phyloP scores from a whole-genome alignment of 2,888 invertebrate species.

The Rambutsinella grinnellia region DNA sequence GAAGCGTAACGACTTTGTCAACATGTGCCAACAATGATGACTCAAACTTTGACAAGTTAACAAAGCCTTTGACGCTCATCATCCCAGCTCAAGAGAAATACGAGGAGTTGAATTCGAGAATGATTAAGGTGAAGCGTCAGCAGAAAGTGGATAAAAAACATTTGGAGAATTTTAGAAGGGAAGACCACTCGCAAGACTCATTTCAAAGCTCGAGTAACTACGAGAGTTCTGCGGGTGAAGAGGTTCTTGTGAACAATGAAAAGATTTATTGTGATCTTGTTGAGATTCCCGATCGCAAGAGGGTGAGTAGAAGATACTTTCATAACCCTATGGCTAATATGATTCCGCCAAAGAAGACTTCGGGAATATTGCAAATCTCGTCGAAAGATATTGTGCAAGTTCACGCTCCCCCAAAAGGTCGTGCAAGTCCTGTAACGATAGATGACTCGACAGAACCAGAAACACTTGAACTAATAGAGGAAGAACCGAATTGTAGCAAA shows the following conservation, averaged over 20 bases:
- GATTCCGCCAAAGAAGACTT: conserved; percentile 7
- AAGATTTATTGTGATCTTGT: no score
- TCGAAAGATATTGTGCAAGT: conserved; percentile 35
- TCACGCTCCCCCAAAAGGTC: conserved; percentile 27
- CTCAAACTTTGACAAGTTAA: conserved; percentile 16
- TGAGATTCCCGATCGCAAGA: no score
- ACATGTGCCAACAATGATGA: conserved; percentile 22
- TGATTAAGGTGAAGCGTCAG: conserved; percentile 15
- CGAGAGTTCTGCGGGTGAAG: conserved; percentile 55
- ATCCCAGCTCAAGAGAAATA: conserved; percentile 54
- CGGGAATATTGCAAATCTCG: conserved; percentile 36
- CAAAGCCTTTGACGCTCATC: conserved; percentile 58
- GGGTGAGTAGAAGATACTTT: conserved; percentile 13
- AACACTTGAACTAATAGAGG: conserved; percentile 20
- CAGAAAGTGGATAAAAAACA: not conserved
- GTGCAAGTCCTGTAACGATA: not conserved
- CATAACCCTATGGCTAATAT: conserved; percentile 43
- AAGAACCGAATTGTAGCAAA: not conserved
- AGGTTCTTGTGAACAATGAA: conserved; percentile 8
- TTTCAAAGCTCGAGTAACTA: conserved; percentile 60
- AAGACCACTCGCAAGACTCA: conserved; percentile 36
- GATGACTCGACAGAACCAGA: conserved; percentile 27
- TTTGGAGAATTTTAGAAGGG: conserved; percentile 7
- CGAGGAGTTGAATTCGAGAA: conserved; percentile 6
- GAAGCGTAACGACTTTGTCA: conserved; percentile 45